Evolutionary conservation across 2,113 vertebrate species (phyloP).

Genomic region (Oplegnathus fasciatus): DNA sequence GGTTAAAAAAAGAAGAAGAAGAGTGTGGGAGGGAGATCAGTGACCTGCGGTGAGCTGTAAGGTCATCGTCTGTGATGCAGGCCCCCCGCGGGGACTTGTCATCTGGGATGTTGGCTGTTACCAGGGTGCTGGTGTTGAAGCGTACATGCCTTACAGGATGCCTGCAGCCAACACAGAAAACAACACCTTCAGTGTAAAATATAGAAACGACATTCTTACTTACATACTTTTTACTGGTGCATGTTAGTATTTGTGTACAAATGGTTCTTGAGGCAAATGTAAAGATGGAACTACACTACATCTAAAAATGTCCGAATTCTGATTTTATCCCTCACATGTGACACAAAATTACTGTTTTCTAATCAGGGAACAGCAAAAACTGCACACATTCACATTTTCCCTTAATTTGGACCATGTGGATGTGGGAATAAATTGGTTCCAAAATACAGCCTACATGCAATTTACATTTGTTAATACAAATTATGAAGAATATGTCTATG

Average conservation of each 20-base stretch:
- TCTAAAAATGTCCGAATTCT: neutral
- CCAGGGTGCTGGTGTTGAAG: conserved; percentile 89
- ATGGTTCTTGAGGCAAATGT: neutral
- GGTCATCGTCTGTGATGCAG: conserved; percentile 90
- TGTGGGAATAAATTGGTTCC: neutral
- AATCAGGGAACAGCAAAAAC: neutral
- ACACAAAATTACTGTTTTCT: neutral
- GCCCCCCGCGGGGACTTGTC: conserved; percentile 89
- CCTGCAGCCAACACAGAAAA: conserved; percentile 75
- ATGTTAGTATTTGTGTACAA: neutral
- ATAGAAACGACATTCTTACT: neutral
- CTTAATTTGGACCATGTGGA: neutral
- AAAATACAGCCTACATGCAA: neutral
- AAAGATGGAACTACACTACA: neutral
- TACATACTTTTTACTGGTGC: neutral
- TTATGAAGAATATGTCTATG: neutral
- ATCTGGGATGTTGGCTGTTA: conserved; percentile 94
- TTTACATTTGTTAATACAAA: neutral
- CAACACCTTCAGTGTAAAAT: conserved; percentile 15
- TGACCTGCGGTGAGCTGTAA: conserved; percentile 92
- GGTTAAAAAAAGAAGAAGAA: neutral
- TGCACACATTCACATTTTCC: neutral
- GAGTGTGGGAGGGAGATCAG: neutral
- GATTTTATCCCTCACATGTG: neutral
- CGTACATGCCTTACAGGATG: conserved; percentile 91